Evolutionary conservation across 2,113 vertebrate species (phyloP).

Genomic region (Ariopsis seemanni): DNA sequence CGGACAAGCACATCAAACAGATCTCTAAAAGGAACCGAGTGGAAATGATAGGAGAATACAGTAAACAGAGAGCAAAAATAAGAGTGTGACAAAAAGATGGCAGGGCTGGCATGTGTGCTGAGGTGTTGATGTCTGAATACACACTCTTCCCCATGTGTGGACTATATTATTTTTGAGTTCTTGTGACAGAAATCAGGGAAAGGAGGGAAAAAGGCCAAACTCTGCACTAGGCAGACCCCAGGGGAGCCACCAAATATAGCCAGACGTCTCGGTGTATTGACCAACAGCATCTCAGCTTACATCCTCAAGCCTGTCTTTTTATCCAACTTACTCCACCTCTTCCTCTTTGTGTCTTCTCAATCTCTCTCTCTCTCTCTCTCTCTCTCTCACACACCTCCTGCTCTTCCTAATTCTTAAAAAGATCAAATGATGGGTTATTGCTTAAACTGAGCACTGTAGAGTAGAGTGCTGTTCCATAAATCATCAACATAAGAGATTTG

Average conservation of each 20-base stretch:
- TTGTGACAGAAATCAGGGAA: constrained; percentile 40
- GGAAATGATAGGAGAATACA: constrained; percentile 20
- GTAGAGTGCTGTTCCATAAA: not conserved
- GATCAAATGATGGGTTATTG: not conserved
- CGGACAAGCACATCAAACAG: constrained; percentile 56
- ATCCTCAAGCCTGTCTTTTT: constrained; percentile 33
- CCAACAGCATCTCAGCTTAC: constrained; percentile 58
- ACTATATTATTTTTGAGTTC: constrained; percentile 57
- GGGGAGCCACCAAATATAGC: constrained; percentile 60
- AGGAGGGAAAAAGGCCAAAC: constrained; percentile 55
- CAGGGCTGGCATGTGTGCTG: constrained; percentile 7
- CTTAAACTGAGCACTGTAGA: not conserved
- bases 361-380: not conserved
- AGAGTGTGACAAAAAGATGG: constrained; percentile 16
- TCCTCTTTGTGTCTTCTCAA: not conserved
- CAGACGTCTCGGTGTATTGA: constrained; percentile 59
- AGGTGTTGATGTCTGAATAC: constrained; percentile 27
- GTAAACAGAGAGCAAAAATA: constrained; percentile 18
- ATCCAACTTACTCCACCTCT: constrained; percentile 22
- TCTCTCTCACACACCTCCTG: not conserved
- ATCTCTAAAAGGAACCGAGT: constrained; percentile 40
- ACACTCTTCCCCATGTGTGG: not conserved
- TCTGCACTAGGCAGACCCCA: constrained; percentile 51
- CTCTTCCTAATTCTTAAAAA: not conserved
- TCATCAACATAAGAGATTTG: constrained; percentile 5